Percentiles rank a stretch among this genome's conserved stretches.
phyloP scores from a whole-genome alignment of 2,888 invertebrate genomes.

The Bhutanitis thaidina region DNA sequence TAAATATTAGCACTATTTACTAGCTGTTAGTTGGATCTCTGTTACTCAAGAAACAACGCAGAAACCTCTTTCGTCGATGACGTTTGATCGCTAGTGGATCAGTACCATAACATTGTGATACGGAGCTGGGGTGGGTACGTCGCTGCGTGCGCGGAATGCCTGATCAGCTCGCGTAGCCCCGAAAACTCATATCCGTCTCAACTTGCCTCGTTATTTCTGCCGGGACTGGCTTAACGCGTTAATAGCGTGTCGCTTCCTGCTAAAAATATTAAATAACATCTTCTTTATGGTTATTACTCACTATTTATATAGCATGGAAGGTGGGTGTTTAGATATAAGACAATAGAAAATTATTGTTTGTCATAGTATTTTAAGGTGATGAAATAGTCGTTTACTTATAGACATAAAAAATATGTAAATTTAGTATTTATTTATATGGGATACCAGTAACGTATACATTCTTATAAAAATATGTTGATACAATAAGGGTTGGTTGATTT shows the following conservation, averaged over 20 bases:
- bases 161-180: conserved; percentile 36
- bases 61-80: neutral
- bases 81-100: conserved; percentile 3
- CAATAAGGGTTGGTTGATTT: too few species aligned
- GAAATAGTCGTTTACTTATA: neutral
- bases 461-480: too few species aligned
- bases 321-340: neutral
- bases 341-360: neutral
- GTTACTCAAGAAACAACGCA: too few species aligned
- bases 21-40: too few species aligned
- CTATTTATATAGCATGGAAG: conserved; percentile 1
- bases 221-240: conserved; percentile 28
- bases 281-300: conserved; percentile 20
- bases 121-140: conserved; percentile 7
- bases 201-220: conserved; percentile 36
- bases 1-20: too few species aligned
- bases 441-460: too few species aligned
- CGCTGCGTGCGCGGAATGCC: conserved; percentile 38
- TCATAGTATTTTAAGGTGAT: neutral
- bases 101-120: neutral
- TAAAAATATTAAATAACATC: conserved; percentile 15
- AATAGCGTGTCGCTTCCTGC: conserved; percentile 31
- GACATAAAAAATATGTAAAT: neutral
- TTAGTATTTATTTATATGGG: too few species aligned
- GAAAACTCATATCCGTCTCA: conserved; percentile 55